Conservation (phyloP, 2,113 vertebrate species). For the Bubalus kerabau region DNA sequence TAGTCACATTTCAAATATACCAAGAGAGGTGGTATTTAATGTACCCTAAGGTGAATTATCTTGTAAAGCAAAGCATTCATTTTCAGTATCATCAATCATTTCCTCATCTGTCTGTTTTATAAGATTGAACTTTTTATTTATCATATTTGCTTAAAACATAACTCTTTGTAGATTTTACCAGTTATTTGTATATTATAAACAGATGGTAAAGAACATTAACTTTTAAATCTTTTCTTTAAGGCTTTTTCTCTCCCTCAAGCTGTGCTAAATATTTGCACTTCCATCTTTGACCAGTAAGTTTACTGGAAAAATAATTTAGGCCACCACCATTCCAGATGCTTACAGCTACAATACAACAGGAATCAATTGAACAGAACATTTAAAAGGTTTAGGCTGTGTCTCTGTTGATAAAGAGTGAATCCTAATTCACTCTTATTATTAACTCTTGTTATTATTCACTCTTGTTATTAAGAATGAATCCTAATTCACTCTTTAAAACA, state of each 20-base stretch:
- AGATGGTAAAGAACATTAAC: neutral
- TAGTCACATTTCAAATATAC: neutral
- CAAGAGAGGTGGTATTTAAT: neutral
- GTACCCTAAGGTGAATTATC: neutral
- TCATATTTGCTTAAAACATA: neutral
- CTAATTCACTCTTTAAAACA: constrained; percentile 13
- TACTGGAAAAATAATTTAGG: neutral
- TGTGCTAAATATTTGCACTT: neutral
- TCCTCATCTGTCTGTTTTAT: neutral
- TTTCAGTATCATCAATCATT: neutral
- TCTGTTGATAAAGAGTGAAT: neutral
- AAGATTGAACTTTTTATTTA: neutral
- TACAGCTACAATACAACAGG: neutral
- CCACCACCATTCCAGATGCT: neutral
- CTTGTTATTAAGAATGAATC: neutral
- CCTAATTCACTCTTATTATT: neutral
- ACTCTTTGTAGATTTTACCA: neutral
- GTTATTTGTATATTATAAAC: neutral
- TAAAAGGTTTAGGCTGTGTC: neutral
- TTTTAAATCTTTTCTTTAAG: neutral
- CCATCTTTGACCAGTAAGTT: neutral
- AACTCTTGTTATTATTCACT: neutral
- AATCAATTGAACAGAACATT: neutral
- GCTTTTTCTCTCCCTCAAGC: neutral
- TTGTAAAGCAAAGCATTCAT: neutral